These are phyloP conservation scores for Styela clava DNA, from an alignment of 23 tunicate genomes.

Conservation along the genomic window DNA sequence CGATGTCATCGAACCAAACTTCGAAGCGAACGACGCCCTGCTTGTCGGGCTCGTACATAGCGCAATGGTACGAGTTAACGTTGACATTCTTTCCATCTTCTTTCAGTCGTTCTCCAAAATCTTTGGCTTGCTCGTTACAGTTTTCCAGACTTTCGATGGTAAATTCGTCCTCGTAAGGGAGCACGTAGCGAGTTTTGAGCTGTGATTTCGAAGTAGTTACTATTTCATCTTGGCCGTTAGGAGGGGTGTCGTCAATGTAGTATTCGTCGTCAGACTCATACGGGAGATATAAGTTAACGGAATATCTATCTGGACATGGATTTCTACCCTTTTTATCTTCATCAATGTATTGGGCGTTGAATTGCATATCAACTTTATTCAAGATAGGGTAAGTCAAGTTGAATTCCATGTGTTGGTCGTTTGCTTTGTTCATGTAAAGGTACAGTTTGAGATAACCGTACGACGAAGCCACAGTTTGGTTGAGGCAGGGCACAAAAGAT, in stretches of 20 bases:
- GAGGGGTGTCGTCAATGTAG: background rate
- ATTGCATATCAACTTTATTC: background rate
- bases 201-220: background rate
- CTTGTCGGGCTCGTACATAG: background rate
- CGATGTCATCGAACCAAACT: constrained; percentile 15
- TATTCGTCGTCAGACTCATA: background rate
- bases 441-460: constrained; percentile 15
- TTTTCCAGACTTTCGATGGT: background rate
- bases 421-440: constrained; percentile 6
- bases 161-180: background rate
- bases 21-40: background rate
- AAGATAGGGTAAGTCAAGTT: background rate
- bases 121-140: constrained; percentile 4
- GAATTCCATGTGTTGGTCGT: background rate
- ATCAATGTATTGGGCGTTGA: background rate
- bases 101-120: background rate
- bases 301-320: constrained; percentile 2
- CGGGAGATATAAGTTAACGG: background rate
- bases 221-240: background rate
- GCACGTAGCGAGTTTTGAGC: background rate
- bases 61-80: background rate
- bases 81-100: background rate
- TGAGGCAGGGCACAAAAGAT: background rate
- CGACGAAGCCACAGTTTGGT: background rate
- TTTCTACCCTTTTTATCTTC: background rate